Evolutionary conservation across 2,797 vertebrate genomes (phyloP), one percentile per base, ranked within the genome.

Genomic region (Threskiornis aethiopicus): DNA sequence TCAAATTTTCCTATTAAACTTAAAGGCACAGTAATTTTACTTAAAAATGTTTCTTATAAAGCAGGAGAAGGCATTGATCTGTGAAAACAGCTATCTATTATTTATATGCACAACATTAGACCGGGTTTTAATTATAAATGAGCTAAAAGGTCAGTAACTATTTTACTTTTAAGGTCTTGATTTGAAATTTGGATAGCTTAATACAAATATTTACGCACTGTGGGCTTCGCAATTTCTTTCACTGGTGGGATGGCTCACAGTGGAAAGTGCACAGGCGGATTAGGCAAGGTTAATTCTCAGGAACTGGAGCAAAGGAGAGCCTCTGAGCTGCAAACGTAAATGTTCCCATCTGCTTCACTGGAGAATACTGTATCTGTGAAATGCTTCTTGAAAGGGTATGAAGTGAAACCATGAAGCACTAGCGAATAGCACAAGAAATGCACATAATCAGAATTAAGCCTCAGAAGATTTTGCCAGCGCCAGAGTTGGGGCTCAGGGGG

Each of bases 1-100:
- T 98, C 98, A 97, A 81, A 97, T 97, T 98, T 97, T 94, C 94
- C 87, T 96, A 96, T 98, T 98, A 97, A 83, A 92, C 33, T 90
- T 97, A 96, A 97, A 98, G 92, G 93, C 87, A 86, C 59, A 90
- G 96, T 95, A 85, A 96, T 97, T 96, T 97, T 90, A 89, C 92
- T 97, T 96, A 75, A 96, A 96, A 97, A 96, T 93, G 59, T 96
- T 97, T 96, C 87, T 95, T 82, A 84, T 58, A 79, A 90, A 93
- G 89, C 73, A 80, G 87, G 71, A 89, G 90, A 84, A 93, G 90
- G 90, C 66, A 82, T 97, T 97, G 97, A 97, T 97, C 97, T 96
- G 82, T 96, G 95, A 96, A 97, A 97, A 97, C 79, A 91, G 59
- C 72, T 87, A 95, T 98, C 94, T 97, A 92, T 98, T 98, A 98